A percentile compares a stretch with the other conserved stretches of the same genome.
Evolutionary conservation across 2,113 vertebrate species (phyloP).

Genomic region (Rafetus swinhoei): DNA sequence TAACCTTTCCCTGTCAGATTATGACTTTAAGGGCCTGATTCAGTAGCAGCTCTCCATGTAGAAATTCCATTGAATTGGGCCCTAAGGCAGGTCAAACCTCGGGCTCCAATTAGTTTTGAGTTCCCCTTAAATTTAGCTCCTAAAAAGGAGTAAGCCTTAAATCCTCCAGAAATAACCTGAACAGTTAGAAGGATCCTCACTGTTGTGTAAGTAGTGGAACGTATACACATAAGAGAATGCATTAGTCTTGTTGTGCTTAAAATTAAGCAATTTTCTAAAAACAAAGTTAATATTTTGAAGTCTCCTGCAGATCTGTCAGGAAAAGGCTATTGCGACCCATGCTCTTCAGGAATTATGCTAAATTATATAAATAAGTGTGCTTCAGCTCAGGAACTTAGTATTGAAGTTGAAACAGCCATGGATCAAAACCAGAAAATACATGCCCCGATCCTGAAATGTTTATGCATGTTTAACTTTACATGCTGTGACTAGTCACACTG

Average conservation of each 20-base stretch:
- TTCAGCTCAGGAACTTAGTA: background rate
- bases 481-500: background rate
- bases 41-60: background rate
- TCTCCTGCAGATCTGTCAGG: background rate
- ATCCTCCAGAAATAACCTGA: background rate
- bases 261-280: background rate
- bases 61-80: background rate
- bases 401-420: background rate
- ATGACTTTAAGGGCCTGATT: background rate
- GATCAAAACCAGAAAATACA: background rate
- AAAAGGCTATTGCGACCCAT: background rate
- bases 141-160: background rate
- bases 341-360: background rate
- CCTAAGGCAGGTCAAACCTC: background rate
- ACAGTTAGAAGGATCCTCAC: background rate
- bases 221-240: background rate
- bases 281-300: background rate
- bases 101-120: background rate
- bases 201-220: background rate
- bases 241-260: background rate
- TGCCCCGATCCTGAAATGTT: background rate
- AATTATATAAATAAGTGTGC: background rate
- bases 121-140: background rate
- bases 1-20: background rate
- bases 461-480: background rate